Conservation (phyloP, 2,113 vertebrate species). For the Barnardius zonarius region DNA sequence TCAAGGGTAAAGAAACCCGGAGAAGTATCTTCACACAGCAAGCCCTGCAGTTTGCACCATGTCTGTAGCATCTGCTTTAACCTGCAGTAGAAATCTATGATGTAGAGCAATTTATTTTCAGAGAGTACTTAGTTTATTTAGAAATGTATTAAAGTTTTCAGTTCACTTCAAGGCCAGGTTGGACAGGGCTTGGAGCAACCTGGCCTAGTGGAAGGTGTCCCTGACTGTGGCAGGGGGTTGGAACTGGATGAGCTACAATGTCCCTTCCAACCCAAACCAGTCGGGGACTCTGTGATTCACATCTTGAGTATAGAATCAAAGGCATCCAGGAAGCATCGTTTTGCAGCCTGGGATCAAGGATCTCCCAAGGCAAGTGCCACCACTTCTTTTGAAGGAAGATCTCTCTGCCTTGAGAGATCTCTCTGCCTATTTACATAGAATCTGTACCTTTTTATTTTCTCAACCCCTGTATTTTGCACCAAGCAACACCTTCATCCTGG, state of each 20-base stretch:
- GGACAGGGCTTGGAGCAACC: not conserved
- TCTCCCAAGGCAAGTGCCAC: not conserved
- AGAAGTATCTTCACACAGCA: not conserved
- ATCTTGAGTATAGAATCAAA: not conserved
- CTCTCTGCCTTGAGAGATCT: not conserved
- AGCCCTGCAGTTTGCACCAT: not conserved
- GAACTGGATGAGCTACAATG: not conserved
- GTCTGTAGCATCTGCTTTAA: not conserved
- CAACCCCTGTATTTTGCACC: not conserved
- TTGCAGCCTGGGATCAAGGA: not conserved
- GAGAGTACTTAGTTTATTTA: not conserved
- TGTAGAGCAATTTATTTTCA: not conserved
- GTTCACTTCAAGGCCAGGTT: not conserved
- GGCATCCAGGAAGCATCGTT: not conserved
- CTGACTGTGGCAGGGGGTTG: not conserved
- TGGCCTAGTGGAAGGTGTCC: not conserved
- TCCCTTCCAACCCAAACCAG: not conserved
- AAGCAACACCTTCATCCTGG: not conserved
- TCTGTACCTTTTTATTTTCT: not conserved
- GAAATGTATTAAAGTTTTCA: not conserved
- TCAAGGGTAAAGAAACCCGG: not conserved
- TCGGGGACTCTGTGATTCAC: not conserved
- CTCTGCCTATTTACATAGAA: not conserved
- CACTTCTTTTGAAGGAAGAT: not conserved
- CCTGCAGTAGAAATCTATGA: not conserved